phyloP scores from a whole-genome alignment of 64 coral and sea anemone genomes.

The Dendrophyllia cribrosa region DNA sequence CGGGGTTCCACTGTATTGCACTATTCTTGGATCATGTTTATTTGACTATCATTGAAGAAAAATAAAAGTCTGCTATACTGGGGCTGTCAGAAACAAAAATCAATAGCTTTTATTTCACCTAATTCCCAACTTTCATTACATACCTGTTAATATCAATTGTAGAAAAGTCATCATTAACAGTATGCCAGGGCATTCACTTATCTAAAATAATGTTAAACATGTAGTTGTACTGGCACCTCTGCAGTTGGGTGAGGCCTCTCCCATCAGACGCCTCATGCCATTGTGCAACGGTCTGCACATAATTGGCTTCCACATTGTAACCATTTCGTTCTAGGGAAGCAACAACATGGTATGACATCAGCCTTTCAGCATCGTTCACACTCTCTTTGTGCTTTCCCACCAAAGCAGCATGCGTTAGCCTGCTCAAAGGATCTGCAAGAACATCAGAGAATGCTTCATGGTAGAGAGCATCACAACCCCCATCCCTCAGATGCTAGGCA shows the following conservation, averaged over 20 bases:
- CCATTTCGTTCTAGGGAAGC: not conserved
- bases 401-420: conserved; percentile 54
- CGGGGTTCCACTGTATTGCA: too few relatives aligned
- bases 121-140: too few relatives aligned
- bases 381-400: conserved; percentile 33
- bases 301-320: conserved; percentile 16
- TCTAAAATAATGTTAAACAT: too few relatives aligned
- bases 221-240: conserved; percentile 39
- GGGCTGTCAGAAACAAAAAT: too few relatives aligned
- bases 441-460: not conserved
- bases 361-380: conserved; percentile 49
- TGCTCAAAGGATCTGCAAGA: not conserved
- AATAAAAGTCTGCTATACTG: too few relatives aligned
- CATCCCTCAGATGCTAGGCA: too few relatives aligned
- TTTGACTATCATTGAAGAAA: too few relatives aligned
- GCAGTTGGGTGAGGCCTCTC: conserved; percentile 5
- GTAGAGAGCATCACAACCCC: not conserved
- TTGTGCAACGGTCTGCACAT: not conserved
- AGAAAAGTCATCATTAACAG: too few relatives aligned
- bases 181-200: too few relatives aligned
- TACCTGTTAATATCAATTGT: too few relatives aligned
- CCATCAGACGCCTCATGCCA: conserved; percentile 45
- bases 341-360: conserved; percentile 34
- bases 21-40: too few relatives aligned
- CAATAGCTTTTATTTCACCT: too few relatives aligned